Base-by-base conservation (phyloP, 1,140 invertebrate species). In the Lepidotrigona ventralis region DNA sequence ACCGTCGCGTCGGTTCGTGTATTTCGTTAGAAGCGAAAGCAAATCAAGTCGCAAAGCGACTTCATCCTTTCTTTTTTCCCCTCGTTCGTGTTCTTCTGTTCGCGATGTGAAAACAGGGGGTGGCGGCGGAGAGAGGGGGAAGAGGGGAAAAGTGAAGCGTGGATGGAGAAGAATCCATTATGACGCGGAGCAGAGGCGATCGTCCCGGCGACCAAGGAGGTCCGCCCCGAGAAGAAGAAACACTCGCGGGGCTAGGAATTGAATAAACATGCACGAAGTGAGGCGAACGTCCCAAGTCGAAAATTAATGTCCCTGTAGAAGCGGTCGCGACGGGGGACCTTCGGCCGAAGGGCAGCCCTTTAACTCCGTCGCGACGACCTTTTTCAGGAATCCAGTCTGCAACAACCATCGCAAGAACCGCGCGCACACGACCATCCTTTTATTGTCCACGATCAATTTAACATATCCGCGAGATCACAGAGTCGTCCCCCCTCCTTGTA, bases 261-360 rank as follows among this genome's bases (percentile, higher is more conserved):
- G 86, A 91, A 91, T 91, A 91, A 91, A 91, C 89, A 91, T 87
- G 87, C 87, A 78, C 68, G 72, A 64, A 68, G 84, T 80, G 75
- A 46, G 85, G 80, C 76, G 89, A 85, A 82, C 75, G 85, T 88
- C 77, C 73, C 82, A 74, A 78, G 78, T 86, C 85, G 88, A 85
- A 90, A 88, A 89, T 87, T 88, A 90, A 90, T 90, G 89, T 88
- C 81, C 85, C 84, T 72, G 89, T 89, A 88, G 82, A 89, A 89
- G 83, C 75, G 70, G 33, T 75, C 86, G 85, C 81, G 81, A 66
- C 83, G 85, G 89, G 85, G 86, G 71, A 80, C 76, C 82, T 63
- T 63, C 66, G 63, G 54, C 69, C 68, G 64, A 71, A 76, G 17
- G 77, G 64, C 84, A 73, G 86, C 84, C 88, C 88, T 86, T 89